A percentile compares a stretch with the other conserved stretches of the same genome.
These are phyloP conservation scores for Poicephalus gulielmi DNA, from an alignment of 2,113 vertebrate species.

Conservation along the genomic window DNA sequence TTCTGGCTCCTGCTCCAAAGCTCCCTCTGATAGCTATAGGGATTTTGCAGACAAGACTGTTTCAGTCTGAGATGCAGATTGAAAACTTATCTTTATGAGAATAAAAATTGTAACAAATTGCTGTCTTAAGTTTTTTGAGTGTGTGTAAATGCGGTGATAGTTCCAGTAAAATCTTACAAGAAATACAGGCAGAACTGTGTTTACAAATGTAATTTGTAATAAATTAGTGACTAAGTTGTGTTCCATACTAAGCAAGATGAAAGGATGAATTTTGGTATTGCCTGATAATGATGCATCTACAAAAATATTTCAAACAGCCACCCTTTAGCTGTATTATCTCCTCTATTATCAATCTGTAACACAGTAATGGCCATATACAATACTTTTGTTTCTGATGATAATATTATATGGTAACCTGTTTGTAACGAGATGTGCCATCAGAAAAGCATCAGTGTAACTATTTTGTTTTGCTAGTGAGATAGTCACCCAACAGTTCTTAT, in stretches of 20 bases:
- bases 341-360: not conserved
- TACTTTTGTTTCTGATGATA: conserved; percentile 1
- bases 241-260: not conserved
- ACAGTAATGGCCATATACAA: not conserved
- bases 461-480: not conserved
- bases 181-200: not conserved
- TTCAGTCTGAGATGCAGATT: not conserved
- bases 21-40: conserved; percentile 1
- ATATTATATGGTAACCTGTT: not conserved
- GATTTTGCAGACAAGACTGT: not conserved
- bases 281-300: not conserved
- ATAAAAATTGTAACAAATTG: not conserved
- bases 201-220: not conserved
- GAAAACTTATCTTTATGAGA: not conserved
- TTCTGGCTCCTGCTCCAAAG: conserved; percentile 29
- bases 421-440: conserved; percentile 7
- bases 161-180: not conserved
- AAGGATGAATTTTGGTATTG: not conserved
- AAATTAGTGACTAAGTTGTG: not conserved
- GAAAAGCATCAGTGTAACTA: not conserved
- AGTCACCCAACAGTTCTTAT: not conserved
- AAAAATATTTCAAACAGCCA: not conserved
- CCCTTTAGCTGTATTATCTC: not conserved
- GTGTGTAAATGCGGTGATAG: not conserved
- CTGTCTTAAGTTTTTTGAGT: not conserved